Conservation (phyloP, 2,113 vertebrate genomes). For the Cacatua alba region DNA sequence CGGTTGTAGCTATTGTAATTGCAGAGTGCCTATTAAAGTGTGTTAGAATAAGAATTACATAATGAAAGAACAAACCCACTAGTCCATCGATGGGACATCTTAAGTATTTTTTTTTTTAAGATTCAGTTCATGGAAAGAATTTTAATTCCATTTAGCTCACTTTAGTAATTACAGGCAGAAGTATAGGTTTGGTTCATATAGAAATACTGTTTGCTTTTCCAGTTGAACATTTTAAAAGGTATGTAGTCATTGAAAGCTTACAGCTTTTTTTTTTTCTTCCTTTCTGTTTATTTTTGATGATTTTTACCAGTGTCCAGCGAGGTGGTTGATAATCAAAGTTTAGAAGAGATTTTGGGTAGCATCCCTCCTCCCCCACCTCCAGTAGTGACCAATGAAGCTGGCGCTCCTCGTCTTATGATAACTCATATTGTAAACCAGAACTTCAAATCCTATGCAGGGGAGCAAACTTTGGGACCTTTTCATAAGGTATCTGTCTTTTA, state of each 20-base stretch:
- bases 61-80: slow-evolving; percentile 33
- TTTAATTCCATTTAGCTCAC: background rate
- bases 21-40: slow-evolving; percentile 35
- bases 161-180: background rate
- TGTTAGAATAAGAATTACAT: slow-evolving; percentile 45
- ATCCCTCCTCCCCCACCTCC: slow-evolving; percentile 96
- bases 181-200: background rate
- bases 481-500: slow-evolving; percentile 88
- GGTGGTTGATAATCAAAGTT: slow-evolving; percentile 85
- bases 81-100: slow-evolving; percentile 10
- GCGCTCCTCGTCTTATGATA: slow-evolving; percentile 98
- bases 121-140: background rate
- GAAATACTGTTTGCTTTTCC: slow-evolving; percentile 5
- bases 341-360: slow-evolving; percentile 96
- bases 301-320: slow-evolving; percentile 74
- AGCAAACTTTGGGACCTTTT: slow-evolving; percentile 94
- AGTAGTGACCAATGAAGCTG: slow-evolving; percentile 96
- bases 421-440: slow-evolving; percentile 97
- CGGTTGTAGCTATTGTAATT: slow-evolving; percentile 31
- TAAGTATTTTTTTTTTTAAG: background rate
- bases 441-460: slow-evolving; percentile 97
- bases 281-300: slow-evolving; percentile 73
- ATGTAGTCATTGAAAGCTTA: slow-evolving; percentile 7
- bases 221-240: background rate
- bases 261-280: background rate